Base-by-base conservation (phyloP, 2,888 invertebrate genomes). In the Hydraecia micacea region DNA sequence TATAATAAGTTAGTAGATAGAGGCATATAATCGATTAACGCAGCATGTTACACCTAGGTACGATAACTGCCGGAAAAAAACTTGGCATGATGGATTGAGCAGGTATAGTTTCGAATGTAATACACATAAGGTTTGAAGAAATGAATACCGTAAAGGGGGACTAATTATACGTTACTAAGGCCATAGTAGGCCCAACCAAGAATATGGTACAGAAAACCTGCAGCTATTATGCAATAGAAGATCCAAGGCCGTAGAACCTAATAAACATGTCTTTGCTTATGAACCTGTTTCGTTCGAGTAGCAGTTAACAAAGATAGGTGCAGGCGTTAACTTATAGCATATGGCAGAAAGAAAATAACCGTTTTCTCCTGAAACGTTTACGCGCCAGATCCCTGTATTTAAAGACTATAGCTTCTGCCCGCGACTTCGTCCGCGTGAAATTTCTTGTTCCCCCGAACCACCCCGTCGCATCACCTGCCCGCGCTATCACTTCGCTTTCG, bases 171-270 rank as follows among this genome's bases (percentile, higher is more conserved):
- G 55, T 46, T 49, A 65, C 18, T 46, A 36, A n/a, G 60, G n/a
- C 15, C 39, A 28, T 25, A 36, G 5, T 62, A 11, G 28, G 21
- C 25, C 52, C 63, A 39, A 32, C 2, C 60, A 49, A 77, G 52
- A 67, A 46, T 46, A 11, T n/a, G n/a, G n/a, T 42, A 49, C 60
- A 52, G 21, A 80, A 80, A 80, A 55, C 67, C 66, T 49, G 25
- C 76, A 66, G 18, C n/a, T 70, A n/a, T 69, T 66, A 62, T 60
- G 65, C 46, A 66, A 83, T 60, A 69, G n/a, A 68, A 70, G 52
- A 60, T 18, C 65, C 69, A 83, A 81, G 49, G 65, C 5, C 42
- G 21, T 36, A 83, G 28, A 46, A 55, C 1, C 6, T 70, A 70
- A 49, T 49, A 32, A 80, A 39, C 60, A 70, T n/a, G 36, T 39